phyloP scores from a whole-genome alignment of 2,888 invertebrate species.

The Hoplodrina blanda region DNA sequence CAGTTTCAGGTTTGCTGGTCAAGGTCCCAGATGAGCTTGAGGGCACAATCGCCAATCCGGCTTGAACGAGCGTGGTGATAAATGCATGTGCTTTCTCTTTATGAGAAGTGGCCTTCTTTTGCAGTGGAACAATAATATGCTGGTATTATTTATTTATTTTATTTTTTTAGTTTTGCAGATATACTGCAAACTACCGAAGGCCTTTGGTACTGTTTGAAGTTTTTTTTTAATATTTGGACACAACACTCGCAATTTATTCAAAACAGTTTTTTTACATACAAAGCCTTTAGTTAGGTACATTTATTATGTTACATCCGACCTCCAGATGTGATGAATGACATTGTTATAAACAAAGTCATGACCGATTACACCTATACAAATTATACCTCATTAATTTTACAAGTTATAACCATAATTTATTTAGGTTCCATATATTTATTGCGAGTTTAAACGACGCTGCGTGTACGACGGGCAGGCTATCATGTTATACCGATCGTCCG shows the following conservation, averaged over 20 bases:
- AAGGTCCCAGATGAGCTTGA: too few relatives aligned
- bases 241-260: too few relatives aligned
- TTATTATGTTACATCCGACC: slow-evolving; percentile 16
- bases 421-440: slow-evolving; percentile 23
- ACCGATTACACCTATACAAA: slow-evolving; percentile 19
- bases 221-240: too few relatives aligned
- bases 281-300: not conserved
- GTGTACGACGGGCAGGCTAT: not conserved
- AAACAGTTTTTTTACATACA: slow-evolving; percentile 18
- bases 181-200: too few relatives aligned
- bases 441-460: not conserved
- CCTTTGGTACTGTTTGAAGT: not conserved
- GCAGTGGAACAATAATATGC: too few relatives aligned
- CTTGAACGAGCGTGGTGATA: too few relatives aligned
- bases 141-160: too few relatives aligned
- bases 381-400: slow-evolving; percentile 18
- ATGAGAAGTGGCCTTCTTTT: too few relatives aligned
- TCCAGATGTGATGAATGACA: slow-evolving; percentile 33
- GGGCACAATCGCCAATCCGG: too few relatives aligned
- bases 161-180: too few relatives aligned
- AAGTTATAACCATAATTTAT: slow-evolving; percentile 13
- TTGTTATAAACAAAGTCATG: slow-evolving; percentile 30
- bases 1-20: too few relatives aligned
- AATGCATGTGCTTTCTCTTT: too few relatives aligned
- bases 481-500: slow-evolving; percentile 8